Conservation (phyloP, 1,140 invertebrate species). For the Pemphigus obesinymphae region DNA sequence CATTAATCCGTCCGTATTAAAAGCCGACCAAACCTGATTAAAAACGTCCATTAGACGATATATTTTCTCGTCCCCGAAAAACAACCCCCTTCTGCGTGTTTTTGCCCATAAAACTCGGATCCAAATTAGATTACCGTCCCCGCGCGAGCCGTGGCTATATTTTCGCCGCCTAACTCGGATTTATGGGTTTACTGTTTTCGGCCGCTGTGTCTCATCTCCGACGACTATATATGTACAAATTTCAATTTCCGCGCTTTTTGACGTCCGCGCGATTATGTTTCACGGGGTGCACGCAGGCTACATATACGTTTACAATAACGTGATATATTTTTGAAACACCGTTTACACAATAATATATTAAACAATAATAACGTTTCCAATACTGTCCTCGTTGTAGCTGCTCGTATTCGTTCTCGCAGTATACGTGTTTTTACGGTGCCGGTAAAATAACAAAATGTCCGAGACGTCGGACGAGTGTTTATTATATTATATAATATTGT, state of each 20-base stretch:
- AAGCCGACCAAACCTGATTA: constrained; percentile 31
- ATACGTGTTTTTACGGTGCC: too few species aligned
- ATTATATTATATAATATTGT: too few species aligned
- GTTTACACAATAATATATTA: too few species aligned
- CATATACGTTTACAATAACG: too few species aligned
- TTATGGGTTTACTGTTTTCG: constrained; percentile 19
- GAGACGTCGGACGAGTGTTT: neutral
- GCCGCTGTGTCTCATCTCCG: neutral
- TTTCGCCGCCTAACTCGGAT: constrained; percentile 7
- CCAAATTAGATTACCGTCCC: constrained; percentile 27
- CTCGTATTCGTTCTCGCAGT: too few species aligned
- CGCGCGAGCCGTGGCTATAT: neutral
- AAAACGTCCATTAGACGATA: constrained; percentile 29
- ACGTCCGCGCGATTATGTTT: neutral
- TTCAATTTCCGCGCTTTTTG: neutral
- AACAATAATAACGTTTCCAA: too few species aligned
- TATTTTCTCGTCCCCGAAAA: neutral
- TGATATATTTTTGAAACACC: too few species aligned
- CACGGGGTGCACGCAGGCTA: neutral
- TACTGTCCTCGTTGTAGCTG: neutral
- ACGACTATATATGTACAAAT: neutral
- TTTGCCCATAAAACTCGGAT: constrained; percentile 20
- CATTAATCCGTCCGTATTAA: constrained; percentile 12
- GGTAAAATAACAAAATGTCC: neutral
- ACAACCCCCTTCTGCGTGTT: neutral